phyloP scores from a whole-genome alignment of 64 coral and sea anemone species.

The Trachythela sp. region DNA sequence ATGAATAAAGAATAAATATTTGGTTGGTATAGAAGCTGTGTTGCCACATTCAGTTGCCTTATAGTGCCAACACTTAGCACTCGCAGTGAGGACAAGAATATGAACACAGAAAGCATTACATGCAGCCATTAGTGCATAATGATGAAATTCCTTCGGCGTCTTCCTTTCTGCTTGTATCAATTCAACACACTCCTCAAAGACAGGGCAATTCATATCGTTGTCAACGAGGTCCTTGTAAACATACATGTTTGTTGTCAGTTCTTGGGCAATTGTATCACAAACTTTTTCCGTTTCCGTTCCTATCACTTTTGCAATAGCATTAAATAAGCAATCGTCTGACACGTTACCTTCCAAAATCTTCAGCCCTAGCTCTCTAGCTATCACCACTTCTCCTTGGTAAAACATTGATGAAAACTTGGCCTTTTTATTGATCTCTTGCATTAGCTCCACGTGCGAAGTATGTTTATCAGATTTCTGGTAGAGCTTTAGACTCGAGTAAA shows the following conservation, averaged over 20 bases:
- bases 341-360: background rate
- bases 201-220: background rate
- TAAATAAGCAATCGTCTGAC: background rate
- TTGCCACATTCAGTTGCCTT: background rate
- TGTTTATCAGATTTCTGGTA: slow-evolving; percentile 9
- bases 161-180: background rate
- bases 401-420: slow-evolving; percentile 16
- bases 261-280: background rate
- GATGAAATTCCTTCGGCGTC: background rate
- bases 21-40: background rate
- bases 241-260: background rate
- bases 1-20: background rate
- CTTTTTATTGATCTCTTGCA: background rate
- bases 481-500: slow-evolving; percentile 1
- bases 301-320: background rate
- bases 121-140: slow-evolving; percentile 19
- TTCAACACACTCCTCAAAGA: background rate
- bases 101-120: background rate
- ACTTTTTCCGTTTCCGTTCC: background rate
- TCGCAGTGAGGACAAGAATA: background rate
- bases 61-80: background rate
- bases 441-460: background rate
- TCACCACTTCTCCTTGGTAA: background rate
- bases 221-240: slow-evolving; percentile 12
- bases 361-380: background rate